Conservation (phyloP, 2,797 vertebrate genomes). For the Heliangelus exortis region DNA sequence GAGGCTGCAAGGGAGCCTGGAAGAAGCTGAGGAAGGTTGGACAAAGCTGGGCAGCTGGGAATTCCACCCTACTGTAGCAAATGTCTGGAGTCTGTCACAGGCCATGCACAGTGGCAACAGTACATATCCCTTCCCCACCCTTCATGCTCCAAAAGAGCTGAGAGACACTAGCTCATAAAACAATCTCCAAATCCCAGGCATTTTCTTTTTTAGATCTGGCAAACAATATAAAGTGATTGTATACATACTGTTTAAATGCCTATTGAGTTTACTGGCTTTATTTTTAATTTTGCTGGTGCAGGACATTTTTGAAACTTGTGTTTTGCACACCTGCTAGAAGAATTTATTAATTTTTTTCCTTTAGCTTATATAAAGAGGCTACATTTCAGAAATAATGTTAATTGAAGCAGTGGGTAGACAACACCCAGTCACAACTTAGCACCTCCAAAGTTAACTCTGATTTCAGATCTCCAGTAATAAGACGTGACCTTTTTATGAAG, state of each 20-base stretch:
- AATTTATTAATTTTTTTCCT: neutral
- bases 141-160: neutral
- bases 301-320: neutral
- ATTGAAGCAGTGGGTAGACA: neutral
- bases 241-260: neutral
- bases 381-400: neutral
- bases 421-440: neutral
- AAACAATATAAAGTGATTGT: neutral
- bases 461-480: neutral
- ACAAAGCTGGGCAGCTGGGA: constrained; percentile 69
- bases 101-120: neutral
- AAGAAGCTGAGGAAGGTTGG: constrained; percentile 43
- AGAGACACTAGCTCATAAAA: neutral
- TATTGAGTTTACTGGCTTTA: neutral
- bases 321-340: neutral
- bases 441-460: neutral
- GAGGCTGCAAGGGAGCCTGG: constrained; percentile 24
- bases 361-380: neutral
- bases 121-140: neutral
- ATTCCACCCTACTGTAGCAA: constrained; percentile 26
- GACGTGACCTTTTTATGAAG: neutral
- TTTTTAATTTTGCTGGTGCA: neutral
- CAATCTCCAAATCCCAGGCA: neutral
- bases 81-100: neutral
- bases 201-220: neutral